These are phyloP conservation scores for Leuciscus idus DNA, from an alignment of 2,113 vertebrate species.

Conservation along the genomic window DNA sequence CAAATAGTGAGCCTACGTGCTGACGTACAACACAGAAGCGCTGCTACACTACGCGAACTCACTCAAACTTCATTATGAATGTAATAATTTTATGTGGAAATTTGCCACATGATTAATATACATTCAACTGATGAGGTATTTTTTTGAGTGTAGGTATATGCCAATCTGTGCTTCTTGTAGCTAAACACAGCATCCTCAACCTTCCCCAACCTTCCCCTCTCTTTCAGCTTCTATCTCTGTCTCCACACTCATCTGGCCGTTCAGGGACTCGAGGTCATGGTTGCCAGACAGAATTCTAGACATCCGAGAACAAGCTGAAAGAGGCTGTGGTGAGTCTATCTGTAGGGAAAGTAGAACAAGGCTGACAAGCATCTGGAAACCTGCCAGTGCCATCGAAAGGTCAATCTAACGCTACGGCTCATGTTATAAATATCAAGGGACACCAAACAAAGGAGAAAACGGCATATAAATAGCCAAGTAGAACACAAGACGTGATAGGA, in stretches of 20 bases:
- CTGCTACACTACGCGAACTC: too few species aligned
- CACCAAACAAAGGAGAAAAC: background rate
- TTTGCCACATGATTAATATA: too few species aligned
- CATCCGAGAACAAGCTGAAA: conserved; percentile 7
- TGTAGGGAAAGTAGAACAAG: conserved; percentile 39
- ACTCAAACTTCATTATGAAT: too few species aligned
- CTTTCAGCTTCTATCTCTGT: background rate
- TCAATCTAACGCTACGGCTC: conserved; percentile 33
- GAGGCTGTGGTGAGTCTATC: background rate
- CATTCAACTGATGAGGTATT: too few species aligned
- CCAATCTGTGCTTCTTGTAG: background rate
- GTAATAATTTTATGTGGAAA: too few species aligned
- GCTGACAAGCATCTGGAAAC: conserved; percentile 42
- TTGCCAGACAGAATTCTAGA: conserved; percentile 26
- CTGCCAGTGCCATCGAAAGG: conserved; percentile 31
- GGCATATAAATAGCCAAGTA: conserved; percentile 16
- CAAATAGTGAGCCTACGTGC: too few species aligned
- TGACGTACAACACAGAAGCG: too few species aligned
- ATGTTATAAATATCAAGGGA: conserved; percentile 33
- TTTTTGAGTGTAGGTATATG: background rate
- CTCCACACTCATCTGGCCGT: conserved; percentile 13
- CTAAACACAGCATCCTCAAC: background rate
- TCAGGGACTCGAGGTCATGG: conserved; percentile 30
- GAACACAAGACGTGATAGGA: conserved; percentile 17
- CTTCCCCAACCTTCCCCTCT: too few species aligned